Conservation (phyloP, 1,140 invertebrate species). For the Ylistrum balloti region DNA sequence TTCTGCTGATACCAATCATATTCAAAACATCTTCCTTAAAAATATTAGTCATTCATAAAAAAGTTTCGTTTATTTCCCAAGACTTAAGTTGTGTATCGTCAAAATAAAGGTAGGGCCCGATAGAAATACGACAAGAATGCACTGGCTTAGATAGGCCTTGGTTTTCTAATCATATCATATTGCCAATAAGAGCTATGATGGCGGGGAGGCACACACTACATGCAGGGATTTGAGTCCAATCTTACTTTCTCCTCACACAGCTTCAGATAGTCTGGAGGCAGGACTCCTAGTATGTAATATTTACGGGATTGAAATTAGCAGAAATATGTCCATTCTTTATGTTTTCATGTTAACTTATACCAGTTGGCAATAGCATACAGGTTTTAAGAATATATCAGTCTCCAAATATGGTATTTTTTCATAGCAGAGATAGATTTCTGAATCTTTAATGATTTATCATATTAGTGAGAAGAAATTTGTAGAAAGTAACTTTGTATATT, state of each 20-base stretch:
- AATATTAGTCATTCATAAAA: background rate
- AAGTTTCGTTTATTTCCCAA: background rate
- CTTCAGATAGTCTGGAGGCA: background rate
- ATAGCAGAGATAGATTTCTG: too few relatives aligned
- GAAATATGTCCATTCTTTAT: too few relatives aligned
- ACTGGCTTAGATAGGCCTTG: background rate
- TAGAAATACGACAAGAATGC: conserved; percentile 17
- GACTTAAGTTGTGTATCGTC: background rate
- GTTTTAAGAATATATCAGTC: too few relatives aligned
- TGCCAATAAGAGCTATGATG: conserved; percentile 14
- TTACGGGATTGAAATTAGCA: background rate
- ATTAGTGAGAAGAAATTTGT: too few relatives aligned
- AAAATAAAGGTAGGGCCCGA: background rate
- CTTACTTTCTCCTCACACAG: background rate
- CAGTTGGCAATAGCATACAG: too few relatives aligned
- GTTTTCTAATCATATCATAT: conserved; percentile 40
- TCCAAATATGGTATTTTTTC: too few relatives aligned
- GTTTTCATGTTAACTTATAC: too few relatives aligned
- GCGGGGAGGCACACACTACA: background rate
- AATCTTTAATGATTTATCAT: too few relatives aligned
- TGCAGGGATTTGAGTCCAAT: background rate
- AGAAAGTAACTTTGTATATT: too few relatives aligned
- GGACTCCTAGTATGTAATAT: background rate
- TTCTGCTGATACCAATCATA: conserved; percentile 20
- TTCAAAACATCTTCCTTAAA: background rate